These are phyloP conservation scores for Otis tarda DNA, from an alignment of 2,113 vertebrate species.

Conservation along the genomic window DNA sequence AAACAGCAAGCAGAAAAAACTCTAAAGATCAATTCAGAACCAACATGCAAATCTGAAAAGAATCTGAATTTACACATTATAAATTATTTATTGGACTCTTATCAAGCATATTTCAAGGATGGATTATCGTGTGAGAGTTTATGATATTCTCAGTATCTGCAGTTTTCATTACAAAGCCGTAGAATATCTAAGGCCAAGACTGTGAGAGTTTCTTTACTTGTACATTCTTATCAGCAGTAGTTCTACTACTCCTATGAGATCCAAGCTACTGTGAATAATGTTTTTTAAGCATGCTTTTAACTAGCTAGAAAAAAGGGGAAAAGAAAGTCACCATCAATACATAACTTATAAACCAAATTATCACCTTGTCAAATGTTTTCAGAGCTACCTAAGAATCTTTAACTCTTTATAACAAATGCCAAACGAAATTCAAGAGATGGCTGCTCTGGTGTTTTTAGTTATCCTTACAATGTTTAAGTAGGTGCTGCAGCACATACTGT, in stretches of 20 bases:
- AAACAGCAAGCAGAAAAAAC: not conserved
- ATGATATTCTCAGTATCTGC: not conserved
- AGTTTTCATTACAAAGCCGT: not conserved
- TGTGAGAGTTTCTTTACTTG: not conserved
- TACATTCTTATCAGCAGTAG: not conserved
- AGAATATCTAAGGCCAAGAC: not conserved
- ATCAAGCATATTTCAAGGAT: not conserved
- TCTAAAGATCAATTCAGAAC: not conserved
- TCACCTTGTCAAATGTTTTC: not conserved
- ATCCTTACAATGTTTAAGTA: not conserved
- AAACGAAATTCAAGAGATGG: not conserved
- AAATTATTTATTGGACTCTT: not conserved
- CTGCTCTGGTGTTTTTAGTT: not conserved
- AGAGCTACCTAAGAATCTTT: not conserved
- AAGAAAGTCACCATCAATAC: not conserved
- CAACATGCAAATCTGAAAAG: not conserved
- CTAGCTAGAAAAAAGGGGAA: not conserved
- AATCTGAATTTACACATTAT: not conserved
- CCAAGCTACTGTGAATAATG: not conserved
- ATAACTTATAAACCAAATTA: not conserved
- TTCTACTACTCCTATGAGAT: not conserved
- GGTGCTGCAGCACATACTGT: not conserved
- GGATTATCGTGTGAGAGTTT: not conserved
- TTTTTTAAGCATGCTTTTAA: not conserved
- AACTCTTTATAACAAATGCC: not conserved